A percentile compares a stretch with the other conserved stretches of the same genome.
Conservation (phyloP, 1,140 invertebrate species). For the Drosophila kurseongensis region DNA sequence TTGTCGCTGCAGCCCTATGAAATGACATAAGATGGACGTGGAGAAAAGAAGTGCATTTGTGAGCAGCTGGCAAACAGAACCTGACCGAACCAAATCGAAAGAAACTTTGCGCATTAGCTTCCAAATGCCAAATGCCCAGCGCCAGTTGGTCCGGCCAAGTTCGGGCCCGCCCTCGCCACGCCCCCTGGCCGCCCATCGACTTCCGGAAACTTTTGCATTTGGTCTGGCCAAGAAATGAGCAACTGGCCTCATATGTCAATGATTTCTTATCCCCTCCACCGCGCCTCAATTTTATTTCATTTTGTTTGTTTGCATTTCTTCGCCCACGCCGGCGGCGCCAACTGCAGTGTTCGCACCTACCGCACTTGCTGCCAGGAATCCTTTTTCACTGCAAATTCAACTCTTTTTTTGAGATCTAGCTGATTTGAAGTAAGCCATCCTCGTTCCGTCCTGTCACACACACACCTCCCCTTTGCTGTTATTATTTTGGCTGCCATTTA, state of each 20-base stretch:
- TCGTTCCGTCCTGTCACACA: conserved; percentile 10
- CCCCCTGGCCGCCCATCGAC: not conserved
- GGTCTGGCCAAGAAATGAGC: conserved; percentile 70
- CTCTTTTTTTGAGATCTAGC: conserved; percentile 3
- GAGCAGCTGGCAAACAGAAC: conserved; percentile 64
- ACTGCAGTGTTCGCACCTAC: conserved; percentile 40
- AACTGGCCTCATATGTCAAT: conserved; percentile 76
- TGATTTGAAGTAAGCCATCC: conserved; percentile 38
- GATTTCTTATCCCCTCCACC: conserved; percentile 27
- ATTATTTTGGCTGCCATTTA: conserved; percentile 83
- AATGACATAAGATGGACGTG: conserved; percentile 28
- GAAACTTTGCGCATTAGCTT: conserved; percentile 76
- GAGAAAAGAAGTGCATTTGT: conserved; percentile 32
- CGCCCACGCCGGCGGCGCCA: conserved; percentile 61
- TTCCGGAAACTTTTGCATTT: conserved; percentile 67
- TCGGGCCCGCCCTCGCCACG: conserved; percentile 1
- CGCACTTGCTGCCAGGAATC: conserved; percentile 48
- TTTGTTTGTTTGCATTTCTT: conserved; percentile 32
- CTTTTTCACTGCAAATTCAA: not conserved
- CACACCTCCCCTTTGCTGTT: conserved; percentile 74
- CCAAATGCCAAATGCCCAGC: conserved; percentile 47
- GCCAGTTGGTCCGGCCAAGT: conserved; percentile 75
- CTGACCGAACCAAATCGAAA: conserved; percentile 26
- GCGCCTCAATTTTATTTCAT: not conserved
- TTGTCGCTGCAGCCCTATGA: conserved; percentile 13